Evolutionary conservation across 2,888 invertebrate genomes (phyloP).

Genomic region (Drosophila siamana): DNA sequence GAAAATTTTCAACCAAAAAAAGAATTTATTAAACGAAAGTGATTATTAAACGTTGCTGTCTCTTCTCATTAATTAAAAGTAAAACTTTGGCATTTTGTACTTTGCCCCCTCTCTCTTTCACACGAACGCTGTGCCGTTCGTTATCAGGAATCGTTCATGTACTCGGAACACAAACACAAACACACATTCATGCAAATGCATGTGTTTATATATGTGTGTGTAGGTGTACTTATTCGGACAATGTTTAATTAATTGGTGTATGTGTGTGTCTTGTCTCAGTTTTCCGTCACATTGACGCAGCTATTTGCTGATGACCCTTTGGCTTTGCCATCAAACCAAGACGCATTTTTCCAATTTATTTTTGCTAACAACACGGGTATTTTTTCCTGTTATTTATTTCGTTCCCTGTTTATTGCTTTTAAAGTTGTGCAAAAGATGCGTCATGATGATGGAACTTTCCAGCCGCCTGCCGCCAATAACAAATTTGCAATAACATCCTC

Average conservation of each 20-base stretch:
- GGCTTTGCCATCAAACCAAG: slow-evolving; percentile 25
- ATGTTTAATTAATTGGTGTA: slow-evolving; percentile 32
- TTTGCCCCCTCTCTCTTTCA: slow-evolving; percentile 35
- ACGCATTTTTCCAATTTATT: slow-evolving; percentile 23
- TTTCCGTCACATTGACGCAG: slow-evolving; percentile 60
- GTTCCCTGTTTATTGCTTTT: slow-evolving; percentile 9
- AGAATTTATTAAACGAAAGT: slow-evolving; percentile 47
- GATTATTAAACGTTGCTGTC: slow-evolving; percentile 33
- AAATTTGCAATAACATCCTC: slow-evolving; percentile 21
- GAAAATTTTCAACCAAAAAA: slow-evolving; percentile 6
- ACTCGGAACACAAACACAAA: not conserved
- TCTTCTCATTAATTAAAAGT: slow-evolving; percentile 21
- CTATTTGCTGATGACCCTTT: slow-evolving; percentile 49
- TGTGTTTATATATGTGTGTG: slow-evolving; percentile 8
- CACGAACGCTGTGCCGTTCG: slow-evolving; percentile 14
- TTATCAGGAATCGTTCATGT: slow-evolving; percentile 30
- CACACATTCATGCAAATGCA: not conserved
- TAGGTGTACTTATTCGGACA: slow-evolving; percentile 2
- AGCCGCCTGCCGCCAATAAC: not conserved
- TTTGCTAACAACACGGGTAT: not conserved
- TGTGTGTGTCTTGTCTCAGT: slow-evolving; percentile 40
- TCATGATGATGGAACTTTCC: slow-evolving; percentile 20
- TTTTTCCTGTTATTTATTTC: not conserved
- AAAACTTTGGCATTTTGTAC: slow-evolving; percentile 52
- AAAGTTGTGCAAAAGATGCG: slow-evolving; percentile 8